Percentiles rank a stretch among this genome's conserved stretches.
Conservation (phyloP, 2,888 invertebrate species). For the Leptopterna dolabrata region DNA sequence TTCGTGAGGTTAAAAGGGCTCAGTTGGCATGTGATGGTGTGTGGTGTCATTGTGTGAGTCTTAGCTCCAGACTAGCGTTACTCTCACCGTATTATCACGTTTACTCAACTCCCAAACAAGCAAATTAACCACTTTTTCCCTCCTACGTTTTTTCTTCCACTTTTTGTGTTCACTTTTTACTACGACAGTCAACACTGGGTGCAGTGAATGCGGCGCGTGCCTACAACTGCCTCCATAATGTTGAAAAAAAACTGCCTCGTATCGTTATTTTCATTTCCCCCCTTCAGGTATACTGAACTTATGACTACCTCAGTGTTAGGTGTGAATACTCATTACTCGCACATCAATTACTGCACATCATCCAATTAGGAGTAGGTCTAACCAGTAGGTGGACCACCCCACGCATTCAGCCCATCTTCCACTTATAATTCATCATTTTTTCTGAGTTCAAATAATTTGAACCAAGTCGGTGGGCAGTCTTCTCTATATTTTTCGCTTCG, state of each 20-base stretch:
- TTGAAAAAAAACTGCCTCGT: neutral
- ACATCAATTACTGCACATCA: no score
- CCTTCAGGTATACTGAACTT: neutral
- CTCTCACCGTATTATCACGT: neutral
- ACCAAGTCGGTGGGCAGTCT: no score
- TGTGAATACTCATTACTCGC: neutral
- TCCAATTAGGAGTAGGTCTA: no score
- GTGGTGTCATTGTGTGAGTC: neutral
- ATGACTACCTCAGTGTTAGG: neutral
- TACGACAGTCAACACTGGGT: neutral
- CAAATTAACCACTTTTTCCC: neutral
- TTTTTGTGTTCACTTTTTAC: neutral
- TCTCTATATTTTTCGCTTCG: no score
- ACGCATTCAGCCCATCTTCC: no score
- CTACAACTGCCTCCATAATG: neutral
- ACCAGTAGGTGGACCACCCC: no score
- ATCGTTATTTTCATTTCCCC: neutral
- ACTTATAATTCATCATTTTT: no score
- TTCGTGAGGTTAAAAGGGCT: neutral
- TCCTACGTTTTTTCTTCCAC: no score
- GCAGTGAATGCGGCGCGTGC: neutral
- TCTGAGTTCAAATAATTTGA: no score
- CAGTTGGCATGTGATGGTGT: neutral
- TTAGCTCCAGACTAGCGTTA: neutral
- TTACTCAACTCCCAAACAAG: neutral